Conservation (phyloP, 1,140 invertebrate species). For the Lithobius niger region DNA sequence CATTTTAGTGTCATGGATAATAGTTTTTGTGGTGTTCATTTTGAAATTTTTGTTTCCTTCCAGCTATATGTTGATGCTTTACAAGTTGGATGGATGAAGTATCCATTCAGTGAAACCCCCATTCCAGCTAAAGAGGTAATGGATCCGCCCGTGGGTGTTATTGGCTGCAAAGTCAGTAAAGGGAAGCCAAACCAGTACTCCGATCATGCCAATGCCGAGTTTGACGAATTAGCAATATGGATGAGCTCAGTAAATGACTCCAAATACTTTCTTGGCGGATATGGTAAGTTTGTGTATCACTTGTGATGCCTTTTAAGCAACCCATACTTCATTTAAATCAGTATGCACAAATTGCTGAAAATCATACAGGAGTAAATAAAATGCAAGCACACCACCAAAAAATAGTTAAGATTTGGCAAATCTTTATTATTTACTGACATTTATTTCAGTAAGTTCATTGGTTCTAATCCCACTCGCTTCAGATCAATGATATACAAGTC, state of each 20-base stretch:
- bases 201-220: conserved; percentile 13
- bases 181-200: conserved; percentile 12
- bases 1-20: too few species aligned
- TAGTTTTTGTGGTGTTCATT: too few species aligned
- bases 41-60: background rate
- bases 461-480: too few species aligned
- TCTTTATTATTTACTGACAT: too few species aligned
- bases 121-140: conserved; percentile 6
- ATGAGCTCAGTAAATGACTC: conserved; percentile 13
- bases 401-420: too few species aligned
- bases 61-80: conserved; percentile 18
- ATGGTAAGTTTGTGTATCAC: conserved; percentile 15
- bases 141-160: conserved; percentile 16
- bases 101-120: conserved; percentile 6
- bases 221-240: conserved; percentile 25
- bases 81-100: conserved; percentile 11
- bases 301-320: background rate
- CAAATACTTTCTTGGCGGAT: conserved; percentile 21
- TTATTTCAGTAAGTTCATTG: too few species aligned
- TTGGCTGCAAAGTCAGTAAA: conserved; percentile 20
- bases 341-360: too few species aligned
- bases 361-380: too few species aligned
- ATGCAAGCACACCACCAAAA: too few species aligned
- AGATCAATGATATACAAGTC: too few species aligned
- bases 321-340: too few species aligned